A percentile compares a stretch with the other conserved stretches of the same genome.
Conservation (phyloP, 2,797 vertebrate species). For the Gymnoscopelus braueri region DNA sequence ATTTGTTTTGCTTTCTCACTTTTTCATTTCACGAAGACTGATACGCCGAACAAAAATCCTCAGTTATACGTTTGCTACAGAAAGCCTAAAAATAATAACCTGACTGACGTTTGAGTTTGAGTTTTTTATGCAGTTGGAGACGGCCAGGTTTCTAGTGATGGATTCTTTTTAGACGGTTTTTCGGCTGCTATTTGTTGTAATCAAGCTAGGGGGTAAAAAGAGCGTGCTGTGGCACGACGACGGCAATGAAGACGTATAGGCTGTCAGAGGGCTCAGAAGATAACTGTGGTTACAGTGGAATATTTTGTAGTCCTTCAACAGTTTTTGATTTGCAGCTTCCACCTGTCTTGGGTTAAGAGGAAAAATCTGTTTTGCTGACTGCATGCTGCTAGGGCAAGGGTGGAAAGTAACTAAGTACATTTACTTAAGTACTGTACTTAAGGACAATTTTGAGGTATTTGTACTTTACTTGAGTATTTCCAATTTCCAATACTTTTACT, state of each 20-base stretch:
- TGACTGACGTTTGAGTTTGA: no score
- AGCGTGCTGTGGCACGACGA: conserved; percentile 35
- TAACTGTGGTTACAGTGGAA: conserved; percentile 51
- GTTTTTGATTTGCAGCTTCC: conserved; percentile 71
- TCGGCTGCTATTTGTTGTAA: conserved; percentile 58
- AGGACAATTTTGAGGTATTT: no score
- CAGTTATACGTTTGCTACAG: no score
- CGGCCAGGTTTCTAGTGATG: conserved; percentile 23
- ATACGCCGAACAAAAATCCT: no score
- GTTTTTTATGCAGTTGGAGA: no score
- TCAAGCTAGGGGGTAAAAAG: conserved; percentile 39
- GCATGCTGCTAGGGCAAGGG: conserved; percentile 7
- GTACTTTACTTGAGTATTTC: no score
- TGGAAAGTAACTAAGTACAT: no score
- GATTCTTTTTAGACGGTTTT: conserved; percentile 60
- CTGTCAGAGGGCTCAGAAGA: conserved; percentile 60
- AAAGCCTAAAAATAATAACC: no score
- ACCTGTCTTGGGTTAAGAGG: conserved; percentile 62
- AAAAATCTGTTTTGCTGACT: conserved; percentile 36
- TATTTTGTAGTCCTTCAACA: conserved; percentile 59
- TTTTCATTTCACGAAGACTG: no score
- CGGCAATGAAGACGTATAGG: conserved; percentile 65
- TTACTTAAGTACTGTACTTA: no score
- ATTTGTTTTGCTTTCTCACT: no score
- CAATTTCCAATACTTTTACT: no score